Base-by-base conservation (phyloP, 2,113 vertebrate genomes). In the Camelus bactrianus region DNA sequence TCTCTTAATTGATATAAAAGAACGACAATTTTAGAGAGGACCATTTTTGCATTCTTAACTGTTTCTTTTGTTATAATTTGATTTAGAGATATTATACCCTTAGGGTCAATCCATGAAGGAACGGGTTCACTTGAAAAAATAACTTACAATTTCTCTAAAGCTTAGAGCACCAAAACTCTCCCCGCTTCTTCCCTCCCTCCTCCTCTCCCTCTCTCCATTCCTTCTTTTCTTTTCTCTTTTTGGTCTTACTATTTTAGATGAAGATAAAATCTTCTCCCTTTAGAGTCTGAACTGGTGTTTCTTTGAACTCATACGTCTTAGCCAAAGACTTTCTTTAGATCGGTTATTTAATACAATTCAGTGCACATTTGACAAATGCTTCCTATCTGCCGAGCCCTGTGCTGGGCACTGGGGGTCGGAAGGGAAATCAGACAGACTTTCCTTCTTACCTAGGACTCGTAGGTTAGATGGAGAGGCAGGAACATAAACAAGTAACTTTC, bases 51-150 rank as follows among this genome's bases (percentile, higher is more conserved):
- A 50, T 77, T 96, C 88, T 96, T 87, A 24, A 10, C 88, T 96
- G 70, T 83, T 92, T 80, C 60, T 95, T 96, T 92, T 22, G 14
- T 96, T 72, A 94, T 73, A 0, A 0, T 58, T 38, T 73, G 88
- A 93, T 83, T 97, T 89, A 95, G 96, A 97, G 91, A 65, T 62
- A 97, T 96, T 81, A 95, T 93, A 80, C 6, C 30, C 69, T 50
- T 94, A 72, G 69, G 84, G 70, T 1, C 22, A 87, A 62, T 32
- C 22, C 67, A 0, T 0, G 52, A 93, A 85, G 35, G 15, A 93
- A 85, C 42, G 15, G 0, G 0, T 92, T 56, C 26, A 92, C 87
- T 97, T 64, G 17, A 76, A 79, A 95, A 95, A 81, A 91, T 58
- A 84, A 38, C 30, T 89, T 64, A 73, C 84, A 58, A 50, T 24